A percentile compares a stretch with the other conserved stretches of the same genome.
phyloP scores from a whole-genome alignment of 2,888 invertebrate species.

The Tuta absoluta region DNA sequence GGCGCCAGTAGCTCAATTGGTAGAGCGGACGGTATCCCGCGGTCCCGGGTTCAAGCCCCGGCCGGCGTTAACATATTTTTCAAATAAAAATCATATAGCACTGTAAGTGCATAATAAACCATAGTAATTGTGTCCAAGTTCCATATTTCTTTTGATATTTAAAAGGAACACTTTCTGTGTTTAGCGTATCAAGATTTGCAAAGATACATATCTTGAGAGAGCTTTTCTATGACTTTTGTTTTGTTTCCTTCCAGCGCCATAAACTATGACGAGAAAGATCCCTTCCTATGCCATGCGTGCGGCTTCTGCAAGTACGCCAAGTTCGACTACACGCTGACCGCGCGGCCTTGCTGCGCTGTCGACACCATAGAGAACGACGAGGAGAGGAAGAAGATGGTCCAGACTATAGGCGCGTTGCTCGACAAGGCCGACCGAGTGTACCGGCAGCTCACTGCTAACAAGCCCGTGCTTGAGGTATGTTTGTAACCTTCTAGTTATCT shows the following conservation, averaged over 20 bases:
- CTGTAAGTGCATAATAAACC: too few species aligned
- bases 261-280: conserved; percentile 99
- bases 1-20: too few species aligned
- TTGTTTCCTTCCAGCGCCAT: conserved; percentile 87
- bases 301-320: conserved; percentile 99
- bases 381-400: conserved; percentile 96
- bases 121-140: too few species aligned
- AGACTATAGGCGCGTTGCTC: conserved; percentile 92
- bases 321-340: conserved; percentile 96
- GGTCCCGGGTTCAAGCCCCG: too few species aligned
- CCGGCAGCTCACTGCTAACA: conserved; percentile 93
- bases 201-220: too few species aligned
- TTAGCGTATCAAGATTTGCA: too few species aligned
- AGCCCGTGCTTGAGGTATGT: conserved; percentile 82
- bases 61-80: too few species aligned
- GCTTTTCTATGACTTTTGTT: background rate
- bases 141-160: too few species aligned
- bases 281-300: conserved; percentile 98
- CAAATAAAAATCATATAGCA: too few species aligned
- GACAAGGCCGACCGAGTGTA: conserved; percentile 98
- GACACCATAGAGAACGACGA: conserved; percentile 99
- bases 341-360: conserved; percentile 96
- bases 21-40: too few species aligned
- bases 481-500: too few species aligned
- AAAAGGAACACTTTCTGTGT: too few species aligned